Percentiles rank a stretch among this genome's conserved stretches.
Conservation (phyloP, 2,797 vertebrate genomes). For the Oreonectes daqikongensis region DNA sequence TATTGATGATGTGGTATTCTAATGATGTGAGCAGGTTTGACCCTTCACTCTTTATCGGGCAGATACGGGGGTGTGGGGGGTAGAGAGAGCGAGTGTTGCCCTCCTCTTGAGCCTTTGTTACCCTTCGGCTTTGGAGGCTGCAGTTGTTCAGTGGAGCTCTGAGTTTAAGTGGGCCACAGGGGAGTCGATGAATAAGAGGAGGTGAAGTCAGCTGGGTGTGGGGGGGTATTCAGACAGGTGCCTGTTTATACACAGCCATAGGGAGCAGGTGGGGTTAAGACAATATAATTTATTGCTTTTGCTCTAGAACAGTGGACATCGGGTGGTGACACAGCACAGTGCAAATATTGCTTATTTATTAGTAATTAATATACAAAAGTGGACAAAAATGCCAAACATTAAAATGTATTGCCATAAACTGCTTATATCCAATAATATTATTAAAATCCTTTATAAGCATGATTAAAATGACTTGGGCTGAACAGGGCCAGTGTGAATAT, state of each 20-base stretch:
- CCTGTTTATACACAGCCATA: constrained; percentile 74
- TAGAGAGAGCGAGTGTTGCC: constrained; percentile 63
- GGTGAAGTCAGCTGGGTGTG: constrained; percentile 56
- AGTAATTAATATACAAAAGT: no score
- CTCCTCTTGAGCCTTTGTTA: constrained; percentile 80
- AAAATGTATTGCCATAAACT: not conserved
- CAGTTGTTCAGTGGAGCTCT: constrained; percentile 77
- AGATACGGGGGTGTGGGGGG: constrained; percentile 38
- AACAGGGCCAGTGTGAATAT: no score
- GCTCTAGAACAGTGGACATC: not conserved
- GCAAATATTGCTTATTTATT: no score
- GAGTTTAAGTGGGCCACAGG: constrained; percentile 84
- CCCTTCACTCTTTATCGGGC: not conserved
- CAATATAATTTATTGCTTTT: constrained; percentile 17
- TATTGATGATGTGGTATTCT: not conserved
- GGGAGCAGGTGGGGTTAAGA: constrained; percentile 77
- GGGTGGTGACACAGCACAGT: not conserved
- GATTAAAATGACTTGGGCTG: no score
- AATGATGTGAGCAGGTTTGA: constrained; percentile 39
- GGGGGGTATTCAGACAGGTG: constrained; percentile 75
- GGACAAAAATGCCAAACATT: not conserved
- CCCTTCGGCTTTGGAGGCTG: constrained; percentile 75
- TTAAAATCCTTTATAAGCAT: no score
- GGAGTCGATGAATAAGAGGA: constrained; percentile 74
- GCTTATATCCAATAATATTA: not conserved